Base-by-base conservation (phyloP, 2,113 vertebrate species). In the Neogobius melanostomus region DNA sequence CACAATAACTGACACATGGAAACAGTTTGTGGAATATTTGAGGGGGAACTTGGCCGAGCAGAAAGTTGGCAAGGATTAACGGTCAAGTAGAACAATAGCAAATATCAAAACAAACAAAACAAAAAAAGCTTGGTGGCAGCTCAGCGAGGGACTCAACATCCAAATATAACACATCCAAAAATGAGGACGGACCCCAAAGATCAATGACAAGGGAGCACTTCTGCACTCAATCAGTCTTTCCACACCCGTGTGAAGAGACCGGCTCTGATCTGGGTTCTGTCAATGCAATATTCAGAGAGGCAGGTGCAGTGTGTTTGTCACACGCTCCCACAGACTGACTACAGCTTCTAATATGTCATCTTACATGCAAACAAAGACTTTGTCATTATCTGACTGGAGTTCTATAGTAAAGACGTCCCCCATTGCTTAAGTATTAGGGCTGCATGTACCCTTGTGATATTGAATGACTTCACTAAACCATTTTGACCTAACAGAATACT, bases 101-200 rank as follows among this genome's bases (percentile, higher is more conserved):
- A 70, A 56, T 69, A 77, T 81, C 79, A 79, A 65, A 53, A 80
- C 68, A 76, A 73, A 57, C n/a, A 6, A 56, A 44, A 66, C 67
- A 76, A 59, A 70, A 71, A 15, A 10, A 52, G 60, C 76, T 81
- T 75, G 54, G 74, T 73, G 52, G 70, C 71, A 74, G 48, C 66
- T 63, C 53, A 54, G 68, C 0, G 15, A 74, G 64, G 72, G 72
- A 42, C 43, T 74, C 64, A 36, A 68, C 49, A 64, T 88, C 84
- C 79, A 88, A 88, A 86, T 87, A 74, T 84, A 91, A 92, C 82
- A 91, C 87, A 85, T 87, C 86, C 80, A 5, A 66, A 85, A 84
- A 86, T n/a, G 64, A 76, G 77, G 68, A 68, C 68, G 86, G 81
- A 76, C 77, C 74, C 71, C 57, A 66, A 63, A 80, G 77, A 87